phyloP scores from a whole-genome alignment of 2,888 invertebrate species.

The Tridacna crocea region DNA sequence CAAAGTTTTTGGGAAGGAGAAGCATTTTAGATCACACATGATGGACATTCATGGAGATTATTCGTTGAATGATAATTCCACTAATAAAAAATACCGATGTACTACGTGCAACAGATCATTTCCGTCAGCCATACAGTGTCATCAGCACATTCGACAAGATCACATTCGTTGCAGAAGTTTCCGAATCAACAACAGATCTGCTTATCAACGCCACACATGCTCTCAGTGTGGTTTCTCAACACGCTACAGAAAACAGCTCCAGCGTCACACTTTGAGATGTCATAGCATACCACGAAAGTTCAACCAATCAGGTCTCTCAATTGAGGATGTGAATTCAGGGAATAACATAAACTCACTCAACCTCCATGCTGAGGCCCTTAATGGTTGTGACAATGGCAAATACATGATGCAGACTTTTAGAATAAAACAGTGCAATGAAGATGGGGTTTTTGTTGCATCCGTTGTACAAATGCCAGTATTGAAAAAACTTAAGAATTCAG shows the following conservation, averaged over 20 bases:
- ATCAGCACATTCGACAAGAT: conserved; percentile 77
- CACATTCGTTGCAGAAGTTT: conserved; percentile 75
- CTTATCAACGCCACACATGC: conserved; percentile 70
- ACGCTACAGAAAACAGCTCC: conserved; percentile 72
- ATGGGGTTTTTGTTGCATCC: conserved; percentile 86
- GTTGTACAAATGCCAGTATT: conserved; percentile 97
- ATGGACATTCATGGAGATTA: conserved; percentile 58
- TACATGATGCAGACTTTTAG: conserved; percentile 95
- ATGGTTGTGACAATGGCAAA: conserved; percentile 52
- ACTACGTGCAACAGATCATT: conserved; percentile 80
- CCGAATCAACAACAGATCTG: conserved; percentile 64
- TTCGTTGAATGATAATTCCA: conserved; percentile 36
- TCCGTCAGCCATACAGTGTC: conserved; percentile 74
- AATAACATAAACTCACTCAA: conserved; percentile 57
- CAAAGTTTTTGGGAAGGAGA: conserved; percentile 81
- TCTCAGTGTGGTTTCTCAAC: conserved; percentile 75
- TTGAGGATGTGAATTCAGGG: conserved; percentile 64
- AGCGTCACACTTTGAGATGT: conserved; percentile 69
- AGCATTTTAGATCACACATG: conserved; percentile 74
- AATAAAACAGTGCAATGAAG: conserved; percentile 69
- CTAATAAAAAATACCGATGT: conserved; percentile 77
- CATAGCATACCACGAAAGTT: conserved; percentile 49
- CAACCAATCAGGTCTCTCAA: conserved; percentile 39
- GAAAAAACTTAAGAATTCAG: conserved; percentile 92
- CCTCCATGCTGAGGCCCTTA: conserved; percentile 62